A percentile compares a stretch with the other conserved stretches of the same genome.
Conservation (phyloP, 2,797 vertebrate species). For the Sternarchorhynchus goeldii region DNA sequence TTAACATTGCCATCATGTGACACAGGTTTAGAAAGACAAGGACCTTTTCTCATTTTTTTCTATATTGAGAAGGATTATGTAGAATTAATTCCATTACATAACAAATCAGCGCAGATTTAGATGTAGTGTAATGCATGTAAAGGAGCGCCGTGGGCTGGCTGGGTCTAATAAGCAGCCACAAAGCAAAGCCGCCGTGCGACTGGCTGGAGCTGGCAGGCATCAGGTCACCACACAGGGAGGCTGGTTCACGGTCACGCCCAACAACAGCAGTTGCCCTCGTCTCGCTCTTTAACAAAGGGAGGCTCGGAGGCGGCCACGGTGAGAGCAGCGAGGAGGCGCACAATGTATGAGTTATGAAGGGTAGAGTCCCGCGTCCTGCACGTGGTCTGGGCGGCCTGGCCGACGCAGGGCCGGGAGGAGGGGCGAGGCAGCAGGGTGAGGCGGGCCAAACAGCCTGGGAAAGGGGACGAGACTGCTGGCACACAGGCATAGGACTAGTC, state of each 20-base stretch:
- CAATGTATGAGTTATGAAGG: slow-evolving; percentile 63
- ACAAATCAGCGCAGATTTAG: neutral
- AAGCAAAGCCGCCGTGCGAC: slow-evolving; percentile 36
- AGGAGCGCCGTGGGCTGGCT: neutral
- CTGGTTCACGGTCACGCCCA: slow-evolving; percentile 57
- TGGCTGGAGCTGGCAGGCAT: slow-evolving; percentile 43
- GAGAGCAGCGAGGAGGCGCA: slow-evolving; percentile 44
- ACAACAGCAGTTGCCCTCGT: slow-evolving; percentile 53
- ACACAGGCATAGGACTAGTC: slow-evolving; percentile 44
- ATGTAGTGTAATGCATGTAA: neutral
- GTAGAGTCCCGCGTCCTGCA: slow-evolving; percentile 52
- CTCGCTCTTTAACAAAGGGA: slow-evolving; percentile 56
- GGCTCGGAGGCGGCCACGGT: slow-evolving; percentile 50
- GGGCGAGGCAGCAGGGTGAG: slow-evolving; percentile 34
- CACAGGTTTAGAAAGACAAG: slow-evolving; percentile 2
- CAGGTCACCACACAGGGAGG: slow-evolving; percentile 53
- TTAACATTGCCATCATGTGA: neutral
- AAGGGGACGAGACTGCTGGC: slow-evolving; percentile 43
- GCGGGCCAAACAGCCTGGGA: slow-evolving; percentile 54
- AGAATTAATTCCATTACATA: neutral
- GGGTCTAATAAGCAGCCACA: slow-evolving; percentile 16
- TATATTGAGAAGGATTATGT: slow-evolving; percentile 20
- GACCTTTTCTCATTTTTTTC: neutral
- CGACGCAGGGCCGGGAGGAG: slow-evolving; percentile 6
- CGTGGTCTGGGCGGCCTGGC: slow-evolving; percentile 37